phyloP scores from a whole-genome alignment of 2,113 vertebrate species.

The Lepus timidus region DNA sequence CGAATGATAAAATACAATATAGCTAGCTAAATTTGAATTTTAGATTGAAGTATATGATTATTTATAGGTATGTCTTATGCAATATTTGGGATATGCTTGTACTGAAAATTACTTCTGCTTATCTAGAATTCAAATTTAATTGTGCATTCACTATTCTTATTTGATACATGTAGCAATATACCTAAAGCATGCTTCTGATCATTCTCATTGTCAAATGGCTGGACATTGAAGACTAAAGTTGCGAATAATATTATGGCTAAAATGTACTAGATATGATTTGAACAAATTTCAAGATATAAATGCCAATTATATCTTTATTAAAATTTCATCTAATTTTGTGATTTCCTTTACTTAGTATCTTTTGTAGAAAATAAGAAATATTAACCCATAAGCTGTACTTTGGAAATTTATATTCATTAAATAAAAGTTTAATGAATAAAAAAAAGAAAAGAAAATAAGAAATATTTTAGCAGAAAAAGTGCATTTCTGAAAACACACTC shows the following conservation, averaged over 20 bases:
- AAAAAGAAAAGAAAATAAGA: neutral
- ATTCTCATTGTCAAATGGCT: neutral
- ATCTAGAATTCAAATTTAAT: slow-evolving; percentile 26
- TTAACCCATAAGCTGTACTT: too few species aligned
- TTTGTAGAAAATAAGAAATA: neutral
- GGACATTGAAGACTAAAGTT: neutral
- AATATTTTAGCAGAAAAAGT: neutral
- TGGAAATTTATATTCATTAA: too few species aligned
- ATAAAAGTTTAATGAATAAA: too few species aligned
- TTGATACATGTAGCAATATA: neutral
- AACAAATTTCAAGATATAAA: slow-evolving; percentile 7
- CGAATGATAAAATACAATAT: neutral
- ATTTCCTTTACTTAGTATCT: neutral
- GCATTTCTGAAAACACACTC: neutral
- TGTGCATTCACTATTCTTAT: neutral
- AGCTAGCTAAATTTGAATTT: slow-evolving; percentile 32
- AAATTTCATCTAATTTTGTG: neutral
- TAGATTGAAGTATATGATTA: neutral
- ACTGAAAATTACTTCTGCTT: neutral
- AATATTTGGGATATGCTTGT: neutral
- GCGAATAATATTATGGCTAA: neutral
- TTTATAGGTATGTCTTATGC: neutral
- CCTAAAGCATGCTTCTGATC: neutral
- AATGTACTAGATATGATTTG: neutral
- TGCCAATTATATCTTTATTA: neutral